Percentiles rank a stretch among this genome's conserved stretches.
These are phyloP conservation scores for Neostethus bicornis DNA, from an alignment of 2,797 vertebrate genomes.

Conservation along the genomic window DNA sequence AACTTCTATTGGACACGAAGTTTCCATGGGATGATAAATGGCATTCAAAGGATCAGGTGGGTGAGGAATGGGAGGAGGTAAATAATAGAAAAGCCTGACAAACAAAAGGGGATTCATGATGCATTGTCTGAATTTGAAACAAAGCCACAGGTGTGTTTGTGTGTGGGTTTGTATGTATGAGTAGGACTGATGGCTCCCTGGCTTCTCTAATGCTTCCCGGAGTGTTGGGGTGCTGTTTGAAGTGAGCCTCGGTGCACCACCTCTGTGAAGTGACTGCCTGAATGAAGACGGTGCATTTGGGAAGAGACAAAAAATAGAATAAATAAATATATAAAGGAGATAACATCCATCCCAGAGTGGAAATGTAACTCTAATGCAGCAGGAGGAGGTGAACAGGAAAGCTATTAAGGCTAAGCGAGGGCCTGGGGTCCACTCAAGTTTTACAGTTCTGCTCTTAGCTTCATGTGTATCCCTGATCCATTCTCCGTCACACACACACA, in stretches of 20 bases:
- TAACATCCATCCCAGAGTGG: constrained; percentile 52
- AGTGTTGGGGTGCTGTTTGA: constrained; percentile 49
- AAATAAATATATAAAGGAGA: constrained; percentile 71
- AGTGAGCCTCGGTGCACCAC: constrained; percentile 49
- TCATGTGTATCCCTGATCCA: constrained; percentile 46
- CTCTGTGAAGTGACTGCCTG: constrained; percentile 48
- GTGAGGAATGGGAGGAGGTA: constrained; percentile 63
- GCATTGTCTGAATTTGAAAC: constrained; percentile 65
- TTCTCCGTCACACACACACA: constrained; percentile 37
- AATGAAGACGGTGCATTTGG: constrained; percentile 52
- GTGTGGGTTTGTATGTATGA: constrained; percentile 18
- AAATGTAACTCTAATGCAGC: constrained; percentile 73
- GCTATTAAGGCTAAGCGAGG: constrained; percentile 79
- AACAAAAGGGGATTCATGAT: constrained; percentile 71
- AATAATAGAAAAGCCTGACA: constrained; percentile 77
- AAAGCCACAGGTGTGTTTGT: constrained; percentile 71
- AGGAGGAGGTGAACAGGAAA: constrained; percentile 70
- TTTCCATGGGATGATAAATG: constrained; percentile 75
- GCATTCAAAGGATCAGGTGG: constrained; percentile 63
- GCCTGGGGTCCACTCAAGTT: constrained; percentile 82
- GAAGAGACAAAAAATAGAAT: constrained; percentile 55
- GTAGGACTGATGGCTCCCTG: constrained; percentile 39
- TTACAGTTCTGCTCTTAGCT: constrained; percentile 77
- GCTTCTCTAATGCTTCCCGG: constrained; percentile 35
- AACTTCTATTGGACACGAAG: constrained; percentile 59